These are phyloP conservation scores for Fissipunctia ypsillon DNA, from an alignment of 2,888 invertebrate genomes.

Conservation along the genomic window DNA sequence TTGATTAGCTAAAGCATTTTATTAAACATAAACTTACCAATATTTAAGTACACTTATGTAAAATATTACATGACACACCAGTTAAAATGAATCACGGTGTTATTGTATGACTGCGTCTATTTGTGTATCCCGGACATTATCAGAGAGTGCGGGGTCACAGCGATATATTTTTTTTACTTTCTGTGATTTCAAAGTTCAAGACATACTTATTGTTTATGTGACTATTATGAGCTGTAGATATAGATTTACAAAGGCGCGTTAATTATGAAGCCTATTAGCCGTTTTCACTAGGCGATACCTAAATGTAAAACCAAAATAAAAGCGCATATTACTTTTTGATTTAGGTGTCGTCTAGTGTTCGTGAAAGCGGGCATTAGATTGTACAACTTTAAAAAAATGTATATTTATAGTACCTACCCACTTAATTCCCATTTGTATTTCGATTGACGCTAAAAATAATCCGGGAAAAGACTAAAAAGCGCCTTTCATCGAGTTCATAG, in stretches of 20 bases:
- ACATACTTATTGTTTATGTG: too few relatives aligned
- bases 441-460: too few relatives aligned
- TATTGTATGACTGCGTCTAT: background rate
- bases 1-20: too few relatives aligned
- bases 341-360: too few relatives aligned
- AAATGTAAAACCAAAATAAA: too few relatives aligned
- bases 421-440: too few relatives aligned
- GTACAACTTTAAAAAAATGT: too few relatives aligned
- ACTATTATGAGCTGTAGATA: background rate
- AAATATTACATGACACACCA: too few relatives aligned
- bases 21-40: too few relatives aligned
- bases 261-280: background rate
- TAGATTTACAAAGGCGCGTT: background rate
- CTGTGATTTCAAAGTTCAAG: conserved; percentile 9
- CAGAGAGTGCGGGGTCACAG: conserved; percentile 20
- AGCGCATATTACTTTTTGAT: too few relatives aligned
- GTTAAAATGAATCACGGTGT: conserved; percentile 14
- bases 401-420: background rate
- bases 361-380: too few relatives aligned
- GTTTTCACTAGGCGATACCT: background rate
- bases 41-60: too few relatives aligned
- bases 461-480: background rate
- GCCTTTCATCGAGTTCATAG: conserved; percentile 9
- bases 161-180: conserved; percentile 24
- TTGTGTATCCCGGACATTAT: conserved; percentile 19